Conservation (phyloP, 2,113 vertebrate genomes). For the Ophthalmolycus amberensis region DNA sequence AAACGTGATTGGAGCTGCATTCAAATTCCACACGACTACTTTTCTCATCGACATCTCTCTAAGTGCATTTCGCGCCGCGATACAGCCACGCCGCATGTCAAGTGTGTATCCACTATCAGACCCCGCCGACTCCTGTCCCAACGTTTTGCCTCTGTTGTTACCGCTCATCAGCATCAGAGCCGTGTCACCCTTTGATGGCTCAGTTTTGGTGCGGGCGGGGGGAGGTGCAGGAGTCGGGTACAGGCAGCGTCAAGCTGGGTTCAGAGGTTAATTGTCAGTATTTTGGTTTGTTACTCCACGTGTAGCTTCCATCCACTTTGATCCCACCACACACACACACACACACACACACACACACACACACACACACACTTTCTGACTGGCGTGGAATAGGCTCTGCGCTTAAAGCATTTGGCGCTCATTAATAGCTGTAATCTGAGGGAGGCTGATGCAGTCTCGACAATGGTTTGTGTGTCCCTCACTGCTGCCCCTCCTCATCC, state of each 20-base stretch:
- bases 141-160: conserved; percentile 56
- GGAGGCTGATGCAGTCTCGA: conserved; percentile 7
- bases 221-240: conserved; percentile 14
- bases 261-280: conserved; percentile 75
- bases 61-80: neutral
- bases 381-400: conserved; percentile 18
- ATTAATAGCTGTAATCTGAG: conserved; percentile 59
- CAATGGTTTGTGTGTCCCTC: neutral
- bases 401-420: conserved; percentile 21
- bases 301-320: conserved; percentile 61
- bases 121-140: conserved; percentile 25
- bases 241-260: conserved; percentile 45
- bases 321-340: conserved; percentile 16
- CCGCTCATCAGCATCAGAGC: conserved; percentile 65
- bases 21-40: conserved; percentile 1
- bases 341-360: conserved; percentile 4
- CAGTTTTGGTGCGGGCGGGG: neutral
- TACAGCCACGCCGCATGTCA: neutral
- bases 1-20: conserved; percentile 29
- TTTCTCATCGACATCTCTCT: neutral
- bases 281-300: conserved; percentile 66
- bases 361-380: conserved; percentile 26
- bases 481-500: neutral
- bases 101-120: conserved; percentile 1
- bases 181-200: conserved; percentile 65